Evolutionary conservation across 2,113 vertebrate genomes (phyloP).

Genomic region (Elgaria multicarinata): DNA sequence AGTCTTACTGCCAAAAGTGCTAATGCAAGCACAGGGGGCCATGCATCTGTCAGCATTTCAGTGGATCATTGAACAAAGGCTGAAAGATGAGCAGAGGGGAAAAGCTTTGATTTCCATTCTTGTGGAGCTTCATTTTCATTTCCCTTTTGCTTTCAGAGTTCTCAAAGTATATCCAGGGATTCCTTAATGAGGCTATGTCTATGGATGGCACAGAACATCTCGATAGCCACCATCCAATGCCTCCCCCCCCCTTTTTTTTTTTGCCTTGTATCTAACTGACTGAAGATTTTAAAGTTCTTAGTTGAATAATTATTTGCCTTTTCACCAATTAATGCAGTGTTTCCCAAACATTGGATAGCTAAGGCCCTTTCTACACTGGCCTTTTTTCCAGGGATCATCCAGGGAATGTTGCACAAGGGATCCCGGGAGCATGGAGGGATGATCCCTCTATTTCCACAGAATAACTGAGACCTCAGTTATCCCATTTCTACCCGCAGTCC

Average conservation of each 20-base stretch:
- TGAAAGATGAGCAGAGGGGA: background rate
- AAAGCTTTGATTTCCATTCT: background rate
- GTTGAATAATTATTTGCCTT: background rate
- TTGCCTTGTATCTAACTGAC: background rate
- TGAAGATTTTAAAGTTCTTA: background rate
- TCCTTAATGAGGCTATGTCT: background rate
- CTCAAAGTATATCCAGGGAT: background rate
- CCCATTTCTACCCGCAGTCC: no score
- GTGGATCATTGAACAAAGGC: slow-evolving; percentile 20
- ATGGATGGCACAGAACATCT: background rate
- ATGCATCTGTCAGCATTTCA: slow-evolving; percentile 13
- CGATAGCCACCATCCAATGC: background rate
- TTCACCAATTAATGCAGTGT: background rate
- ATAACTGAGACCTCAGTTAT: no score
- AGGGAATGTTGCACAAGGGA: no score
- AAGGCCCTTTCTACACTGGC: no score
- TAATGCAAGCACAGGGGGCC: background rate
- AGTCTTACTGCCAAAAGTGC: slow-evolving; percentile 13
- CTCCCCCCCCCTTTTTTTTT: background rate
- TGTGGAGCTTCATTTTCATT: background rate
- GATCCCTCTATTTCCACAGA: no score
- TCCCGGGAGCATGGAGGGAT: no score
- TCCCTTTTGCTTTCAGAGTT: background rate
- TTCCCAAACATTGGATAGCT: background rate
- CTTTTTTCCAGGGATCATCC: no score